Evolutionary conservation across 1,140 invertebrate species (phyloP).

Genomic region (Drosophila cardini): DNA sequence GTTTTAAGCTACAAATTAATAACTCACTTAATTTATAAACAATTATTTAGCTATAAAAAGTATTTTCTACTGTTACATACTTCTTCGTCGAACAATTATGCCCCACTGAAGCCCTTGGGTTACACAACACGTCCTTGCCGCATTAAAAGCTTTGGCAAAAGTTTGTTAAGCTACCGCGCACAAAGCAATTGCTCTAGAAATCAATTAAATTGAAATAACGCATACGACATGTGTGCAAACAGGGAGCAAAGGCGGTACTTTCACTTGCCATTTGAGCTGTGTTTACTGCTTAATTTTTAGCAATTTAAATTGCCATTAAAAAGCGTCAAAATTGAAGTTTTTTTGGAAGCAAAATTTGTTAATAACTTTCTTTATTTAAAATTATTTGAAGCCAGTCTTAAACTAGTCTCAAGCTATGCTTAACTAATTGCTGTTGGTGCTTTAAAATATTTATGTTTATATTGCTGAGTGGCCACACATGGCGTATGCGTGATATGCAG

Average conservation of each 20-base stretch:
- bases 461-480: slow-evolving; percentile 57
- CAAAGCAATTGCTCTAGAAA: slow-evolving; percentile 64
- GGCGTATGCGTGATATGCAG: slow-evolving; percentile 67
- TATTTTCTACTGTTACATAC: background rate
- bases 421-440: slow-evolving; percentile 48
- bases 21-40: too few species aligned
- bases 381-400: background rate
- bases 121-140: slow-evolving; percentile 56
- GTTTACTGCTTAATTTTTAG: slow-evolving; percentile 51
- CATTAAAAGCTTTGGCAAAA: slow-evolving; percentile 69
- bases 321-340: slow-evolving; percentile 66
- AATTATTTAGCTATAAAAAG: too few species aligned
- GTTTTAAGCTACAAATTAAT: background rate
- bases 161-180: slow-evolving; percentile 55
- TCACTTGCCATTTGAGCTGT: slow-evolving; percentile 6
- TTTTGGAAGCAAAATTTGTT: background rate
- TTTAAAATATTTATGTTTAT: slow-evolving; percentile 69
- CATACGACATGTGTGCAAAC: slow-evolving; percentile 78
- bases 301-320: slow-evolving; percentile 69
- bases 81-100: background rate
- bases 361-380: background rate
- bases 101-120: background rate
- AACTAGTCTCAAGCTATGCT: slow-evolving; percentile 2
- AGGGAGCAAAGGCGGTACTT: slow-evolving; percentile 15
- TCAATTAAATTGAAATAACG: slow-evolving; percentile 81